These are phyloP conservation scores for Synanthedon andrenaeformis DNA, from an alignment of 2,888 invertebrate species.

Conservation along the genomic window DNA sequence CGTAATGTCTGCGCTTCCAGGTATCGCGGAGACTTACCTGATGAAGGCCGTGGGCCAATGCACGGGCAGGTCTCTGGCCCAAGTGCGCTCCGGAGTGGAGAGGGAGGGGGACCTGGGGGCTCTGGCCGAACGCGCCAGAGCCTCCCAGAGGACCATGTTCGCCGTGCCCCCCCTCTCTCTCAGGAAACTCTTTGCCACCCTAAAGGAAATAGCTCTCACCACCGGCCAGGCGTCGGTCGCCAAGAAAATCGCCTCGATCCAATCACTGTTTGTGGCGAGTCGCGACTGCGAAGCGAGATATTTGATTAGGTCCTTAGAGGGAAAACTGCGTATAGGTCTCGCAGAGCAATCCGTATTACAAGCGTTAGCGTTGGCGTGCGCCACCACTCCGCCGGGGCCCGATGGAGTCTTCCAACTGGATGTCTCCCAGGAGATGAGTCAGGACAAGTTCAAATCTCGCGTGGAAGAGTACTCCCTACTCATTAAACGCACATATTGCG, in stretches of 20 bases:
- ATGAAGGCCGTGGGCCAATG: conserved; percentile 95
- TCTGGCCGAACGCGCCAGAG: conserved; percentile 87
- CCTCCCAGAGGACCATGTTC: conserved; percentile 90
- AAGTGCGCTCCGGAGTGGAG: conserved; percentile 77
- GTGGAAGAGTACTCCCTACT: conserved; percentile 80
- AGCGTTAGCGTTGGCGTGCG: conserved; percentile 88
- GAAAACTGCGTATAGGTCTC: conserved; percentile 94
- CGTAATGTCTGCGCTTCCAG: too few species aligned
- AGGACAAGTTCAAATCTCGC: conserved; percentile 79
- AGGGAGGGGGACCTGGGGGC: conserved; percentile 88
- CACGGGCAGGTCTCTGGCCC: conserved; percentile 86
- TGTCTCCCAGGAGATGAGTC: conserved; percentile 70
- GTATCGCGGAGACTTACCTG: conserved; percentile 94
- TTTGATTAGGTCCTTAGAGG: conserved; percentile 89
- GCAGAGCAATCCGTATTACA: conserved; percentile 96
- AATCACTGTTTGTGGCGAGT: conserved; percentile 93
- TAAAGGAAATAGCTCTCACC: conserved; percentile 89
- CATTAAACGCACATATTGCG: conserved; percentile 94
- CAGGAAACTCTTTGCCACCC: conserved; percentile 80
- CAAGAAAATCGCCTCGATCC: conserved; percentile 94
- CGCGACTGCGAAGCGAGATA: conserved; percentile 88
- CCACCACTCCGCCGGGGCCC: conserved; percentile 82
- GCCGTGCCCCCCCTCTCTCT: conserved; percentile 83
- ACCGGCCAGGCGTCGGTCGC: conserved; percentile 74
- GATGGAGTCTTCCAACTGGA: conserved; percentile 74